Evolutionary conservation across 2,797 vertebrate species (phyloP), one percentile per base, ranked within the genome.

Genomic region (Peromyscus nudipes): DNA sequence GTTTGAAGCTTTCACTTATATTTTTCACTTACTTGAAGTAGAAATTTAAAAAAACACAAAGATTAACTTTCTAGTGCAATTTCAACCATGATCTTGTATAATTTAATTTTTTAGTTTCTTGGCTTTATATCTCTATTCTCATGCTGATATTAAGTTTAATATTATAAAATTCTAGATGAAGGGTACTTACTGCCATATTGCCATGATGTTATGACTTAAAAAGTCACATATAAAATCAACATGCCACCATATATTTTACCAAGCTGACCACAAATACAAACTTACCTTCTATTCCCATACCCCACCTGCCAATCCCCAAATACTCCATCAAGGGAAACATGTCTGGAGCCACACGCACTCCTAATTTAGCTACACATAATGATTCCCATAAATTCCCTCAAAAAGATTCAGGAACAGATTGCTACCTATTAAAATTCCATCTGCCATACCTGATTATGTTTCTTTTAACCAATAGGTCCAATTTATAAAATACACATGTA

Each of bases 181-280:
- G 52, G 21, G 14, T 67, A 91, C 29, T 90, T 67, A 91, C 29
- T 90, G 49, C 86, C 40, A 92, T 69, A 46, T 65, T 97, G 91
- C 80, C 89, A 96, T 95, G 55, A 94, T 79, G 92, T 87, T 91
- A 65, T 31, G 34, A 76, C 83, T 75, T 62, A 69, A 92, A 55
- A 57, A 96, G 82, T 84, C 75, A 57, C 86, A 67, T 94, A 93
- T 90, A 95, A 97, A 94, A 89, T 82, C 94, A 95, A 69, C 60
- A 94, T 90, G 60, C 37, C 60, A 88, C 89, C 84, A 95, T 95
- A 89, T 90, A 84, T 95, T 93, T 98, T 92, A 96, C 81, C 92
- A 94, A 83, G 60, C 43, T 79, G 73, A 98, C 96, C 96, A 96
- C 97, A 98, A 81, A 80, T 89, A 92, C 40, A 49, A 94, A 80